Evolutionary conservation across 1,140 invertebrate genomes (phyloP), one percentile per base, ranked within the genome.

Genomic region (Drosophila sucinea): DNA sequence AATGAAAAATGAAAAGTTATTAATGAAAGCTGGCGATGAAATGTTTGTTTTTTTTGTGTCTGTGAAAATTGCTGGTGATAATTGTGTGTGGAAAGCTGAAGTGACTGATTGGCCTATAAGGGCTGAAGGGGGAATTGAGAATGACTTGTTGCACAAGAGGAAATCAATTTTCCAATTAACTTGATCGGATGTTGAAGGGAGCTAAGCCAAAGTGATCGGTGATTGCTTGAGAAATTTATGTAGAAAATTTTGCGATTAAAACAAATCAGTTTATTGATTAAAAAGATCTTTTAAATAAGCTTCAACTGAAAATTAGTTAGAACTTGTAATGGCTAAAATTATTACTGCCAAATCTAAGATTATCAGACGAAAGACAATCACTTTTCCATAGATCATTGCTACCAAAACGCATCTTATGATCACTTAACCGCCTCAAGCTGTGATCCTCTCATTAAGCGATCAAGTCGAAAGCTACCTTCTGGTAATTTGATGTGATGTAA

Each of bases 1-100:
- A 44, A 10, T 38, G 70, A 68, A 86, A 86, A 87, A 70, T 87
- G 83, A 81, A 86, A 86, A 83, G 66, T 67, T 79, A 79, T 82
- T 76, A 76, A 66, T 68, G 76, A 73, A 81, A 73, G 67, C 74
- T 84, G 70, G 70, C 82, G 75, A 60, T 82, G 79, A 86, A 82
- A 66, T 70, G 69, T 54, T 35, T 56, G 38, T 72, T 69, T 56
- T 29, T 38, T 65, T 60, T 51, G 27, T 51, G 44, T 51, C 44
- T 51, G 44, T 51, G 40, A 62, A 79, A 77, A 77, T 79, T 73
- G 70, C 51, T 68, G 44, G 73, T 70, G 10, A 70, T 83, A 83
- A 83, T 83, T 82, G 79, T 67, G 60, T 81, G 60, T 81, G 79
- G 81, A 83, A 82, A 82, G 81, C 76, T 64, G 76, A 58, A 87